These are phyloP conservation scores for Hapalemur alaotrensis DNA, from an alignment of 2,797 vertebrate species.

Conservation along the genomic window DNA sequence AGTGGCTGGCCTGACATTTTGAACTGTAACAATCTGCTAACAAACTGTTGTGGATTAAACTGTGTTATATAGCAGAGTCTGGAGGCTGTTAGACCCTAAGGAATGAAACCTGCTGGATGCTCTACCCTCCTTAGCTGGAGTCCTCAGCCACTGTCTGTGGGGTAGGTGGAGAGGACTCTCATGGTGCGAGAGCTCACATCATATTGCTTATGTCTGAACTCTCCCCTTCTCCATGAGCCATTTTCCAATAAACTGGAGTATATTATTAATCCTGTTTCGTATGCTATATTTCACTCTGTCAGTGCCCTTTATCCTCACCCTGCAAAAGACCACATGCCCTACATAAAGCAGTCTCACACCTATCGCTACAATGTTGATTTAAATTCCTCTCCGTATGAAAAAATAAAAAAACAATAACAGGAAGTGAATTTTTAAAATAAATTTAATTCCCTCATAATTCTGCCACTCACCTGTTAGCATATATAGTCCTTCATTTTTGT, in stretches of 20 bases:
- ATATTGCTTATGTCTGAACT: neutral
- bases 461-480: neutral
- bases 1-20: neutral
- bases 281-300: neutral
- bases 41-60: neutral
- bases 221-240: neutral
- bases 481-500: neutral
- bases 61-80: neutral
- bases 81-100: neutral
- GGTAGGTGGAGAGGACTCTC: neutral
- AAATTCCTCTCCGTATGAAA: neutral
- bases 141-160: neutral
- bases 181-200: neutral
- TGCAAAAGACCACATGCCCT: neutral
- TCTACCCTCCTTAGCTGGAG: neutral
- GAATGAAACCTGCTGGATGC: neutral
- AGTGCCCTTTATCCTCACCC: neutral
- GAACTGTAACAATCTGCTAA: neutral
- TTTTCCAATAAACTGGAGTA: neutral
- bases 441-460: neutral
- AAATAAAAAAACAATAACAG: neutral
- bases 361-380: neutral
- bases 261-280: neutral
- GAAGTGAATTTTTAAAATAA: neutral
- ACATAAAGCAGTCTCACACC: neutral